phyloP scores from a whole-genome alignment of 2,113 vertebrate genomes.

The Varanus komodoensis region DNA sequence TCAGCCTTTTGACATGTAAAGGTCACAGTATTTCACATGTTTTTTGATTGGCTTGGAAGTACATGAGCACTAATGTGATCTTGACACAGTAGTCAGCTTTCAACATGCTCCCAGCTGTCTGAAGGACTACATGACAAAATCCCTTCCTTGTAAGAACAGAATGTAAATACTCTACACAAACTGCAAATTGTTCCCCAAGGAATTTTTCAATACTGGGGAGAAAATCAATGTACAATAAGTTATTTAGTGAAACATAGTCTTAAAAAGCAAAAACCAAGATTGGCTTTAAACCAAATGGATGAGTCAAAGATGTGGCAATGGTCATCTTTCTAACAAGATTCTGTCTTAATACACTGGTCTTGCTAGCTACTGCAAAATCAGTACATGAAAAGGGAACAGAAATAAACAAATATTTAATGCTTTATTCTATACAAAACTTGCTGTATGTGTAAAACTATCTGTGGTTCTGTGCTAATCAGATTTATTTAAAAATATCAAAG shows the following conservation, averaged over 20 bases:
- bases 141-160: constrained; percentile 71
- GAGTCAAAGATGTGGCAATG: constrained; percentile 15
- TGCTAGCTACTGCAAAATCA: constrained; percentile 3
- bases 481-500: background rate
- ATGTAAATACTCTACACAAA: constrained; percentile 70
- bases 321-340: background rate
- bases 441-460: constrained; percentile 53
- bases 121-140: constrained; percentile 64
- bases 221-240: constrained; percentile 62
- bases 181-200: constrained; percentile 70
- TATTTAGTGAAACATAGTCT: constrained; percentile 64
- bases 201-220: constrained; percentile 65
- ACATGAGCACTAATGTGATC: constrained; percentile 51
- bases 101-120: constrained; percentile 65
- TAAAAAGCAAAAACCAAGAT: constrained; percentile 46
- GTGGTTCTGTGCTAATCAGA: background rate
- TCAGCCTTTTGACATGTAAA: constrained; percentile 69
- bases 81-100: constrained; percentile 60
- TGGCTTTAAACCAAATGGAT: constrained; percentile 41
- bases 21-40: constrained; percentile 55
- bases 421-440: constrained; percentile 56
- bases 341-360: constrained; percentile 31
- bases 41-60: constrained; percentile 54
- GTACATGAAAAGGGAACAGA: constrained; percentile 41
- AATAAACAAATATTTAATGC: constrained; percentile 36